Conservation (phyloP, 2,113 vertebrate species). For the Mesitornis unicolor region DNA sequence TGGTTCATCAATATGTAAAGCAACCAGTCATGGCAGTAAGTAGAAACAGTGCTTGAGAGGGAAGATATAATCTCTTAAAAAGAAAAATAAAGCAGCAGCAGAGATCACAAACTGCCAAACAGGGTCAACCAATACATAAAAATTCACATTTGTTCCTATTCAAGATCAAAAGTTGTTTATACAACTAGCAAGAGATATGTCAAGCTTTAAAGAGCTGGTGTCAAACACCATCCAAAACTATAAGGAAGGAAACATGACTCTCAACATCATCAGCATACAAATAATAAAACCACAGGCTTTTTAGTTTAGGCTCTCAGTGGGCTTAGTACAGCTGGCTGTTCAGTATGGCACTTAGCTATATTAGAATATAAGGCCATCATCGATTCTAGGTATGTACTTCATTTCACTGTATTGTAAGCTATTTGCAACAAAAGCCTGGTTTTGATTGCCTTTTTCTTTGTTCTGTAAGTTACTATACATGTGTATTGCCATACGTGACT, state of each 20-base stretch:
- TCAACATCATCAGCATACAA: background rate
- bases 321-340: background rate
- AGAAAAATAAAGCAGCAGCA: background rate
- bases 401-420: background rate
- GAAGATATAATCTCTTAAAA: background rate
- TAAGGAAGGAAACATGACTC: background rate
- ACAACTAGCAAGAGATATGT: background rate
- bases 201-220: background rate
- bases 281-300: background rate
- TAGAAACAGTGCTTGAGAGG: background rate
- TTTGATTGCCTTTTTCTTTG: background rate
- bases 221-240: background rate
- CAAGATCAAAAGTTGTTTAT: background rate
- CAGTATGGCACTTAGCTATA: background rate
- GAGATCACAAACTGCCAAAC: background rate
- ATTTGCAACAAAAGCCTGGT: background rate
- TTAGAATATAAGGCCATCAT: background rate
- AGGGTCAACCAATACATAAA: background rate
- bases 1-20: background rate
- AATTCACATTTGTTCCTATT: background rate
- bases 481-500: accelerated
- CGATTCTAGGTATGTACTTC: background rate
- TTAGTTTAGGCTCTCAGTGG: background rate
- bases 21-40: background rate
- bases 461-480: background rate